These are phyloP conservation scores for Danio tinwini DNA, from an alignment of 2,797 vertebrate genomes.

Conservation along the genomic window DNA sequence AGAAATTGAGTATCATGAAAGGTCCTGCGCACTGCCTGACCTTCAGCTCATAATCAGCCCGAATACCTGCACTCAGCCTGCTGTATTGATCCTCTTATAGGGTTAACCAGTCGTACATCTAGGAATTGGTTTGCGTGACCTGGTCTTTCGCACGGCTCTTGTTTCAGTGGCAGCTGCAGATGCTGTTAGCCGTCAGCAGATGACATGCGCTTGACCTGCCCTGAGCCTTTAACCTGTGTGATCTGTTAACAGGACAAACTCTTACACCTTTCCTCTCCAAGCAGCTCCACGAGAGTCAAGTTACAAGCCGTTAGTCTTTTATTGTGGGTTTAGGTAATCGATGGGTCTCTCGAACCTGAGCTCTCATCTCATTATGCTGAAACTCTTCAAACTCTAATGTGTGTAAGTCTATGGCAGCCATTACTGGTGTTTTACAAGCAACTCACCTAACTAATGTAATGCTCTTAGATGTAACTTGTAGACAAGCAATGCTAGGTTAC, in stretches of 20 bases:
- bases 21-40: neutral
- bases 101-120: constrained; percentile 10
- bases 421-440: neutral
- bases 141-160: neutral
- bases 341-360: neutral
- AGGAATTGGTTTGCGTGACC: neutral
- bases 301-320: neutral
- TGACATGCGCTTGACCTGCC: constrained; percentile 6
- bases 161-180: neutral
- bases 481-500: neutral
- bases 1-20: neutral
- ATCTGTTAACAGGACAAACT: constrained; percentile 11
- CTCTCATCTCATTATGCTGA: neutral
- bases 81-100: constrained; percentile 12
- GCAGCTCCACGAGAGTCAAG: neutral
- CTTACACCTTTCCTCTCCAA: constrained; percentile 15
- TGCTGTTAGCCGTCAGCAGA: constrained; percentile 9
- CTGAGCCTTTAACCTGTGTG: constrained; percentile 1
- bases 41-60: neutral
- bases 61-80: neutral
- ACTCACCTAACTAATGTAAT: neutral
- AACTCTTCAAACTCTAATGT: constrained; percentile 1
- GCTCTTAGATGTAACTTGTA: neutral
- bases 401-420: neutral
- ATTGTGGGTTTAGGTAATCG: neutral